These are phyloP conservation scores for Oopsacas minuta DNA, from an alignment of 37 sponge, comb jelly and placozoan species.

Conservation along the genomic window DNA sequence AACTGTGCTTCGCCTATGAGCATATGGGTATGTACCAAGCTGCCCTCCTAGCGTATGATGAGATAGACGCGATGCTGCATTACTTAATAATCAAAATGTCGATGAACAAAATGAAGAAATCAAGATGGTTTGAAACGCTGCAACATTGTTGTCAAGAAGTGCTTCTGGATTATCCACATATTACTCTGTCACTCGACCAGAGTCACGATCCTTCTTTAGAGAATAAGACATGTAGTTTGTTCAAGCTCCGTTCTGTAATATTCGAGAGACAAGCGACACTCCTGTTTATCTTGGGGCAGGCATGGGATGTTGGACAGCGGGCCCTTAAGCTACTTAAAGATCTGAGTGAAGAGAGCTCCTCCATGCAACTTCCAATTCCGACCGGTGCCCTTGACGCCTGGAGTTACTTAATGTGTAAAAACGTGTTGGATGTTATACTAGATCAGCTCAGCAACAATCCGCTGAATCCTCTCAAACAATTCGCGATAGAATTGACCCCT, in stretches of 20 bases:
- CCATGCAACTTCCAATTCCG: not conserved
- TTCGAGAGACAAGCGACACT: constrained; percentile 19
- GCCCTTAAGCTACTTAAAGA: not conserved
- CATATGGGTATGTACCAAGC: constrained; percentile 7
- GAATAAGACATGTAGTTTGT: not conserved
- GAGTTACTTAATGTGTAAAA: constrained; percentile 1
- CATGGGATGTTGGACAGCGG: constrained; percentile 11
- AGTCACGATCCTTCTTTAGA: not conserved
- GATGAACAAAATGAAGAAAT: not conserved
- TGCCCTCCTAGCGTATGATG: not conserved
- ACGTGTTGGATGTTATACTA: constrained; percentile 17
- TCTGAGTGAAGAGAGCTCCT: not conserved
- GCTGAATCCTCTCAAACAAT: not conserved
- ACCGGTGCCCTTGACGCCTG: not conserved
- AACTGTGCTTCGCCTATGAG: constrained; percentile 1
- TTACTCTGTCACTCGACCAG: constrained; percentile 6
- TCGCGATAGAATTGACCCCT: not conserved
- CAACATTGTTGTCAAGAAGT: constrained; percentile 14
- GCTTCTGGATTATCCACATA: constrained; percentile 14
- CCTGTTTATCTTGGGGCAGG: constrained; percentile 6
- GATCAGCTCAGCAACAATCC: constrained; percentile 7
- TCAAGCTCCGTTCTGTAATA: constrained; percentile 1
- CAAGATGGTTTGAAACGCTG: not conserved
- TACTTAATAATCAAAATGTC: not conserved
- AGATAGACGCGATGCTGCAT: not conserved